phyloP scores from a whole-genome alignment of 1,140 invertebrate species.

The Eumaeus atala region DNA sequence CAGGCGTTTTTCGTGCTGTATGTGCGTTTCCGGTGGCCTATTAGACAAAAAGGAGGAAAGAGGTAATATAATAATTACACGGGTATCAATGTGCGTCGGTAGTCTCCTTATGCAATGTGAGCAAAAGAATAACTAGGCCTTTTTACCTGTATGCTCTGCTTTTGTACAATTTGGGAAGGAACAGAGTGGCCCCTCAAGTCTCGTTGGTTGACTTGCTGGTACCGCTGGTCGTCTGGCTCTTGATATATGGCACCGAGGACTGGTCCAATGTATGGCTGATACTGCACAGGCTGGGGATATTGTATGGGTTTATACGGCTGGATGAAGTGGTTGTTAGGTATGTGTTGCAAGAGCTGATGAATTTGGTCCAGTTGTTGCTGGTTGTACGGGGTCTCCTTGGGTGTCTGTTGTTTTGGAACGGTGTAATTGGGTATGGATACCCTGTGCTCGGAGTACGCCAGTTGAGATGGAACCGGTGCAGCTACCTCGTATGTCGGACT shows the following conservation, averaged over 20 bases:
- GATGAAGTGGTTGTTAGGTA: constrained; percentile 15
- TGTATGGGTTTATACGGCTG: constrained; percentile 21
- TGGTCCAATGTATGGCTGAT: constrained; percentile 24
- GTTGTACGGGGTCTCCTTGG: constrained; percentile 18
- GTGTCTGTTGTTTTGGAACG: constrained; percentile 11
- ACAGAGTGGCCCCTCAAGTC: constrained; percentile 20
- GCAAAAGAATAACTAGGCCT: background rate
- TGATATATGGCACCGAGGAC: constrained; percentile 23
- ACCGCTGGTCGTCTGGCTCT: constrained; percentile 20
- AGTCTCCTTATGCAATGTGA: too few species aligned
- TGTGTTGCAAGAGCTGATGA: constrained; percentile 8
- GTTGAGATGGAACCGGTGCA: constrained; percentile 45
- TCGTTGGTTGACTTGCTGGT: constrained; percentile 23
- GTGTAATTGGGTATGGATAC: constrained; percentile 29
- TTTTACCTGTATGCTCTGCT: constrained; percentile 28
- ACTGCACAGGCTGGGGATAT: constrained; percentile 27
- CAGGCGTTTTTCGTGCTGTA: too few species aligned
- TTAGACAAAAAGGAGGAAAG: too few species aligned
- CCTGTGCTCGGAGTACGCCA: constrained; percentile 45
- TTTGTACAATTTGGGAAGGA: constrained; percentile 14
- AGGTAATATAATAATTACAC: too few species aligned
- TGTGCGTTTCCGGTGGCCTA: too few species aligned
- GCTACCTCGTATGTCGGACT: constrained; percentile 44
- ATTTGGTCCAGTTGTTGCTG: constrained; percentile 21
- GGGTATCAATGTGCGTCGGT: too few species aligned